These are phyloP conservation scores for Nemurella pictetii DNA, from an alignment of 2,888 invertebrate species.

Conservation along the genomic window DNA sequence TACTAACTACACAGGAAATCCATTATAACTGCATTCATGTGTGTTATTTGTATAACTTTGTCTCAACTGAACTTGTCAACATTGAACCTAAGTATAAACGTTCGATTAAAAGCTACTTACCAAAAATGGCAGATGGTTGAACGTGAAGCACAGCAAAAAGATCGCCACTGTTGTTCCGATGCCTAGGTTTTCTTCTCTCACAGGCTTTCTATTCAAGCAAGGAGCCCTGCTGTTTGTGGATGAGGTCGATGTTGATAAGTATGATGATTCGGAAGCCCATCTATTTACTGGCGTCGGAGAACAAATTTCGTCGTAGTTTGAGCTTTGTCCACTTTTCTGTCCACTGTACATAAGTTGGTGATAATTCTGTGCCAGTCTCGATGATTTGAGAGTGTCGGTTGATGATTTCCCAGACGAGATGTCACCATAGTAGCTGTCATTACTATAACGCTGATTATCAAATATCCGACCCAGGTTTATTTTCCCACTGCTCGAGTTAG, in stretches of 20 bases:
- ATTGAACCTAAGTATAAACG: neutral
- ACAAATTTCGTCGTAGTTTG: constrained; percentile 34
- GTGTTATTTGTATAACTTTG: neutral
- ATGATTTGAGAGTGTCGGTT: constrained; percentile 7
- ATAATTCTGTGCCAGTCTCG: neutral
- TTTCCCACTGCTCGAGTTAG: neutral
- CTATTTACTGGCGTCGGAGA: constrained; percentile 26
- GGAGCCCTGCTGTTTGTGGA: constrained; percentile 46
- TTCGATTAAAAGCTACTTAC: no score
- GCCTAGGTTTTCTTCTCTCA: constrained; percentile 46
- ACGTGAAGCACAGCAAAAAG: constrained; percentile 59
- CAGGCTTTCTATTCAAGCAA: constrained; percentile 36
- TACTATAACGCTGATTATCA: neutral
- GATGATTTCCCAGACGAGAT: neutral
- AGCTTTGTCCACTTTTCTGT: neutral
- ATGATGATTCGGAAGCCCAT: constrained; percentile 42
- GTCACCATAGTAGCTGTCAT: neutral
- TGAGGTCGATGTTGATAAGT: constrained; percentile 45
- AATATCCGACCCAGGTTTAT: neutral
- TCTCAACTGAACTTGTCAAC: no score
- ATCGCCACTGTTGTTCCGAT: constrained; percentile 55
- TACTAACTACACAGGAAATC: neutral
- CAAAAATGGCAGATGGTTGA: constrained; percentile 63
- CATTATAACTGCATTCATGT: neutral
- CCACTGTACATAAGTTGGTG: neutral